Percentiles rank a stretch among this genome's conserved stretches.
Conservation (phyloP, 2,113 vertebrate genomes). For the Rhinolophus ferrumequinum region DNA sequence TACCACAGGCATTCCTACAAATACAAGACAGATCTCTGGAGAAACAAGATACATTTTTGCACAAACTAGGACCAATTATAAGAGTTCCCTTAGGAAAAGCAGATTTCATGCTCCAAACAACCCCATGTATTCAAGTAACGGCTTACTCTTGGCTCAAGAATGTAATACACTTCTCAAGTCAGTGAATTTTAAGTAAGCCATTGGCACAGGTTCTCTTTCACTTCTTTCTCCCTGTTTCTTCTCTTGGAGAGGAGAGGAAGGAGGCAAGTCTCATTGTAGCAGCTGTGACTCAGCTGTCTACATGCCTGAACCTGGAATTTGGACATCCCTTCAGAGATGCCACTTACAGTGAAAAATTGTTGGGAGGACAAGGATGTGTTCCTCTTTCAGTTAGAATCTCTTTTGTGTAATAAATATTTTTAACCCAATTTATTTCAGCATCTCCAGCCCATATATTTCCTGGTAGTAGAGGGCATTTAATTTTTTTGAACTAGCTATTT, state of each 20-base stretch:
- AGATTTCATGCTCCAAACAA: neutral
- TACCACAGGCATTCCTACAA: neutral
- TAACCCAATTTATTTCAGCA: conserved; percentile 49
- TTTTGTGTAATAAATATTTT: conserved; percentile 57
- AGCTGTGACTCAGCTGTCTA: conserved; percentile 77
- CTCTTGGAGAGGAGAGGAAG: neutral
- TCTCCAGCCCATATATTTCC: conserved; percentile 60
- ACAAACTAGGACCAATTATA: neutral
- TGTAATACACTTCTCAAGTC: neutral
- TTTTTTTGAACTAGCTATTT: conserved; percentile 56
- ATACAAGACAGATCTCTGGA: neutral
- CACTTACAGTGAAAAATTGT: conserved; percentile 49
- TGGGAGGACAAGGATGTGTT: neutral
- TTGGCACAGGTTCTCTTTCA: neutral
- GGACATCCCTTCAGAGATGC: conserved; percentile 46
- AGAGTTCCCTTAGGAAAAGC: neutral
- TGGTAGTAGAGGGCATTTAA: neutral
- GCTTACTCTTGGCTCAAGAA: neutral
- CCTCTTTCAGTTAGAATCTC: conserved; percentile 26
- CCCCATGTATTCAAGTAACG: neutral
- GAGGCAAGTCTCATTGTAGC: neutral
- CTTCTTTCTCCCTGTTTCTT: neutral
- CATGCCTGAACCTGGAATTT: conserved; percentile 44
- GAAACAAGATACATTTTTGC: neutral
- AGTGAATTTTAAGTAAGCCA: neutral